Conservation (phyloP, 2,113 vertebrate species). For the Eptesicus fuscus region DNA sequence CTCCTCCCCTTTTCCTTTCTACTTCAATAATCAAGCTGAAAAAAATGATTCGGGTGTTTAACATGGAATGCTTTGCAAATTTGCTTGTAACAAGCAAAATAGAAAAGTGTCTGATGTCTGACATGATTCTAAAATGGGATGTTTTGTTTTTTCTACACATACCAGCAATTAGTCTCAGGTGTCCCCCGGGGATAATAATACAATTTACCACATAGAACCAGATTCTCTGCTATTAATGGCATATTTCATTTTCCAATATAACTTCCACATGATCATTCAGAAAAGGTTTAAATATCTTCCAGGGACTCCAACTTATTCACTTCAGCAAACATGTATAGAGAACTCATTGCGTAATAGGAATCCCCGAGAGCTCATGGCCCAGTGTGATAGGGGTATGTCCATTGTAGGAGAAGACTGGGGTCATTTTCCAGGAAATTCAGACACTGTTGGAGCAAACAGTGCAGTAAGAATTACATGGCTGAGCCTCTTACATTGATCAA, state of each 20-base stretch:
- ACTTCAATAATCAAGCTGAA: background rate
- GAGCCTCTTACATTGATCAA: background rate
- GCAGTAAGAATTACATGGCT: background rate
- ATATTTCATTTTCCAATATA: background rate
- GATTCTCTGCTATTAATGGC: background rate
- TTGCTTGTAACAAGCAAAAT: background rate
- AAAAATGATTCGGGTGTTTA: background rate
- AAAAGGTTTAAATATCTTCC: background rate
- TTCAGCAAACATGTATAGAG: background rate
- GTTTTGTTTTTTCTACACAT: background rate
- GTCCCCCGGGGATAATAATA: background rate
- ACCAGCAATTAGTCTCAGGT: background rate
- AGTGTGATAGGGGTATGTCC: background rate
- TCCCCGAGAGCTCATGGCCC: background rate
- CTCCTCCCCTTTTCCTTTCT: background rate
- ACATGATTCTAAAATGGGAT: slow-evolving; percentile 12
- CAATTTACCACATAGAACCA: background rate
- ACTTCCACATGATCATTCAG: background rate
- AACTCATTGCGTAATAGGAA: background rate
- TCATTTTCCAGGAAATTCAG: background rate
- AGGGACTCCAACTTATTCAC: background rate
- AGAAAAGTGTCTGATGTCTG: background rate
- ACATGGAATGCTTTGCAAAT: background rate
- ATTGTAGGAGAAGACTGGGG: background rate
- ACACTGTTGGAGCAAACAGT: background rate